Conservation (phyloP, 2,888 invertebrate genomes). For the Trypoxylon attenuatum region DNA sequence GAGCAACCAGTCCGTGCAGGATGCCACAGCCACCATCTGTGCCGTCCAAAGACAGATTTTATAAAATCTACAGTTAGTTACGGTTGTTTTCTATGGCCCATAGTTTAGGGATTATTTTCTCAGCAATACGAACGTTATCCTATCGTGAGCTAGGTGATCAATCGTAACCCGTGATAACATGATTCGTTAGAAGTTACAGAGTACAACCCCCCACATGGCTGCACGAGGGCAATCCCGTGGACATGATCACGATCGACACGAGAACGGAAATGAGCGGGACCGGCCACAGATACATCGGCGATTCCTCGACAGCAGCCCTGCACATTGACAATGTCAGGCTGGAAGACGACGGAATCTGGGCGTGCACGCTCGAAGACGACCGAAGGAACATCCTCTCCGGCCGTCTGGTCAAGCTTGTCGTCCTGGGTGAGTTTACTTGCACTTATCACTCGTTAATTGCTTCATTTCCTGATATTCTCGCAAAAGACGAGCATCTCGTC, state of each 20-base stretch:
- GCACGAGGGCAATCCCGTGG: slow-evolving; percentile 68
- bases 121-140: too few species aligned
- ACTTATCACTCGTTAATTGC: too few species aligned
- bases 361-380: slow-evolving; percentile 81
- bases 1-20: too few species aligned
- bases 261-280: slow-evolving; percentile 73
- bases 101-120: too few species aligned
- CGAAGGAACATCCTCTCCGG: slow-evolving; percentile 81
- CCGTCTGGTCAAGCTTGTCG: slow-evolving; percentile 80
- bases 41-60: background rate
- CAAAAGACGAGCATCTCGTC: background rate
- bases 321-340: slow-evolving; percentile 78
- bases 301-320: slow-evolving; percentile 72
- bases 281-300: slow-evolving; percentile 72
- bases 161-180: too few species aligned
- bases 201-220: slow-evolving; percentile 71
- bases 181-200: slow-evolving; percentile 68
- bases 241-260: slow-evolving; percentile 73
- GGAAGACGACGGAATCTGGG: slow-evolving; percentile 84
- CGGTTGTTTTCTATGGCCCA: too few species aligned
- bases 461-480: background rate
- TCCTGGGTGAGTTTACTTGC: slow-evolving; percentile 78
- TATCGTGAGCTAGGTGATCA: too few species aligned
- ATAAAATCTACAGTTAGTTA: too few species aligned
- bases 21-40: too few species aligned